phyloP scores from a whole-genome alignment of 2,888 invertebrate genomes.

The Onthophagus sagittarius region DNA sequence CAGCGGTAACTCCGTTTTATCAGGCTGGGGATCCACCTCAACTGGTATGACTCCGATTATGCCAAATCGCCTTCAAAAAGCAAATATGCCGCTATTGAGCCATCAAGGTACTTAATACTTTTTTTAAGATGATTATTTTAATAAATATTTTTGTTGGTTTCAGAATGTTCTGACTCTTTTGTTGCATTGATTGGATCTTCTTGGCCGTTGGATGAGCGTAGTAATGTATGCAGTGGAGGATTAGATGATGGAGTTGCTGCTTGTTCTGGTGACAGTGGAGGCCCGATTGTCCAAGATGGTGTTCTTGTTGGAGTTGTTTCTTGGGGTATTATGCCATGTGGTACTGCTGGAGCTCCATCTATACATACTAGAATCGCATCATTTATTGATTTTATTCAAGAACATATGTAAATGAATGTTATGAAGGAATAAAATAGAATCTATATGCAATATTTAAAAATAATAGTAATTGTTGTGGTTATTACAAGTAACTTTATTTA shows the following conservation, averaged over 20 bases:
- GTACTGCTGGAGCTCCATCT: constrained; percentile 51
- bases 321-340: constrained; percentile 54
- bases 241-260: constrained; percentile 42
- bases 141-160: constrained; percentile 22
- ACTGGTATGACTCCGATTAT: constrained; percentile 23
- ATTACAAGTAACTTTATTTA: no score
- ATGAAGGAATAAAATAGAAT: neutral
- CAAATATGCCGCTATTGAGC: constrained; percentile 14
- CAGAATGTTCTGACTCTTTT: constrained; percentile 48
- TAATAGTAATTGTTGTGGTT: no score
- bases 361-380: constrained; percentile 50
- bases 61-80: constrained; percentile 41
- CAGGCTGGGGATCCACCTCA: constrained; percentile 49
- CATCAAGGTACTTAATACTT: neutral
- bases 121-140: neutral
- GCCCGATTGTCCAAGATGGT: constrained; percentile 47
- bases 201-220: constrained; percentile 46
- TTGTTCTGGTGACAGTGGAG: constrained; percentile 56
- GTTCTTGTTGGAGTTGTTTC: constrained; percentile 52
- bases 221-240: constrained; percentile 53
- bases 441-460: neutral
- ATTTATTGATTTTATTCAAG: neutral
- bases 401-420: neutral
- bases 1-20: constrained; percentile 40
- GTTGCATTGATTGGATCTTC: constrained; percentile 40